Evolutionary conservation across 2,113 vertebrate species (phyloP), one percentile per base, ranked within the genome.

Genomic region (Eira barbara): DNA sequence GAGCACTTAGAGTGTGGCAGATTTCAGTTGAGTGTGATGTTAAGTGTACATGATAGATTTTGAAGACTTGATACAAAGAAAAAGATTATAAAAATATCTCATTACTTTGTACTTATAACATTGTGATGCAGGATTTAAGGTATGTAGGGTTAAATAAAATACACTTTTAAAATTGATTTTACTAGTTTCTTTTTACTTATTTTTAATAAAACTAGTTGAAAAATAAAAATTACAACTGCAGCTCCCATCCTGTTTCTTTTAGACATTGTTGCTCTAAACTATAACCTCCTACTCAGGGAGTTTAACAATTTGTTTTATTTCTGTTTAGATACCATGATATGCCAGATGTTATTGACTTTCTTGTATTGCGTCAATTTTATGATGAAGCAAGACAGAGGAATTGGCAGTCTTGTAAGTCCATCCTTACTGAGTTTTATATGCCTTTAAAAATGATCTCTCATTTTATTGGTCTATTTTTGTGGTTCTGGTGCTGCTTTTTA

Each of bases 291-390:
- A 6, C 31, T 11, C 0, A 1, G 69, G 65, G 61, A 86, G 79
- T 69, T 17, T 71, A 39, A 94, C 82, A 3, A 6, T 18, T 87
- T 94, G 61, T 17, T 76, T 84, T 93, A 89, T 93, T 97, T 95
- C 59, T 20, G 52, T 92, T 17, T 98, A 99, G 99, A 76, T 99
- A 99, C 82, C 99, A 99, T 2, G 99, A 99, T 98, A 99, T 99
- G 99, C 99, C 99, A 4, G 99, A 99, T 93, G 99, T 99, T 71
- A 99, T 99, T 0, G 99, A 99, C 97, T 99, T 99, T 98, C 99
- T 99, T 31, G 99, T 99, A 78, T 98, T 99, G 84, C 99, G 99
- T 80, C 99, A 99, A 67, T 99, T 99, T 98, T 99, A 99, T 31
- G 99, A 99, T 2, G 99, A 99, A 97, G 99, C 99, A 10, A 98